These are phyloP conservation scores for Drosophila rellima DNA, from an alignment of 2,888 invertebrate genomes.

Conservation along the genomic window DNA sequence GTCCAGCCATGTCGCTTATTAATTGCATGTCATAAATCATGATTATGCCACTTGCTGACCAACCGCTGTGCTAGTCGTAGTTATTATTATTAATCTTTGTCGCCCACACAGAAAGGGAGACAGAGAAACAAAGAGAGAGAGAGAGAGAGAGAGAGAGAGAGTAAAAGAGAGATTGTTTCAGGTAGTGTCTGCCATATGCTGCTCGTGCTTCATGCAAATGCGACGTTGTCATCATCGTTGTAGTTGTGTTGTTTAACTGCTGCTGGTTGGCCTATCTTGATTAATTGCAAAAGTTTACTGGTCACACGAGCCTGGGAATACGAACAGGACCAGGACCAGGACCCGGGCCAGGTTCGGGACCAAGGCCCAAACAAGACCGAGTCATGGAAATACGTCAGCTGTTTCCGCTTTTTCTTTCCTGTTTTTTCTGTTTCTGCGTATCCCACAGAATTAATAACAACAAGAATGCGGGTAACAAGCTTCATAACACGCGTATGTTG, in stretches of 20 bases:
- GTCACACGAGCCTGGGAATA: conserved; percentile 46
- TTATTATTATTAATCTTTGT: conserved; percentile 81
- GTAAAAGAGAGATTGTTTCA: conserved; percentile 27
- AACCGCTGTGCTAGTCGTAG: conserved; percentile 78
- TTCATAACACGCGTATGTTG: conserved; percentile 78
- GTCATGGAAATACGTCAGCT: conserved; percentile 76
- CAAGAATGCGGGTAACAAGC: conserved; percentile 69
- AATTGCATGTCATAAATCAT: conserved; percentile 82
- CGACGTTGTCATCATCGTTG: conserved; percentile 51
- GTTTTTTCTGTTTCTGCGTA: not conserved
- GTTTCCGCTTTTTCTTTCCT: conserved; percentile 45
- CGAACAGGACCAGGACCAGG: conserved; percentile 39
- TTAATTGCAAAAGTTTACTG: conserved; percentile 79
- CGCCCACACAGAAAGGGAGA: conserved; percentile 52
- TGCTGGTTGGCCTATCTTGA: conserved; percentile 70
- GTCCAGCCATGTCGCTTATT: conserved; percentile 68
- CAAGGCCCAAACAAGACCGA: conserved; percentile 8
- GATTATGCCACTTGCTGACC: conserved; percentile 80
- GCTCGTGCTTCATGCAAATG: conserved; percentile 66
- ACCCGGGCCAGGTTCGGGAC: conserved; percentile 18
- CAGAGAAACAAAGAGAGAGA: not conserved
- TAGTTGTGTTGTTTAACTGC: conserved; percentile 40
- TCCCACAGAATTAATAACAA: conserved; percentile 49
- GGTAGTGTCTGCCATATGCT: conserved; percentile 67
- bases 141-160: conserved; percentile 1